A percentile compares a stretch with the other conserved stretches of the same genome.
These are phyloP conservation scores for Siniperca scherzeri DNA, from an alignment of 2,797 vertebrate species.

Conservation along the genomic window DNA sequence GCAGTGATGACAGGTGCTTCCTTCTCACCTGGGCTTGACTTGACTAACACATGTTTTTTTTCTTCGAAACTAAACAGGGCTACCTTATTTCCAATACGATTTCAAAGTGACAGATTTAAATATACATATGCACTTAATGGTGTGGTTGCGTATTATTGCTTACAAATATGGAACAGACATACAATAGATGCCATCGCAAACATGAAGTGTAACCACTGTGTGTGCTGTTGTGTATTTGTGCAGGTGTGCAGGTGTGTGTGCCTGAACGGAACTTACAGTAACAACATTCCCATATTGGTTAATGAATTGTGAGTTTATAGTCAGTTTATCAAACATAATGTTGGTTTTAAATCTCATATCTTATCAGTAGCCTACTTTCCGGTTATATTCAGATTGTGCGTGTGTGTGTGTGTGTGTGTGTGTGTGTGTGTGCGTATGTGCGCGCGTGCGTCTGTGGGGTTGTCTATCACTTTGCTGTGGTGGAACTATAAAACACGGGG, in stretches of 20 bases:
- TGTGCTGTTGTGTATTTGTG: not conserved
- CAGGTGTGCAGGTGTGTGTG: not conserved
- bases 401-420: slow-evolving; percentile 18
- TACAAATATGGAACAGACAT: not conserved
- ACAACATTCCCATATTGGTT: not conserved
- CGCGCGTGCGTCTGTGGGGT: slow-evolving; percentile 12
- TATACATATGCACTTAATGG: no score
- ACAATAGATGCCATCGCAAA: not conserved
- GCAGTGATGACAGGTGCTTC: slow-evolving; percentile 33
- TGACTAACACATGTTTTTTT: not conserved
- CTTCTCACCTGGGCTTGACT: slow-evolving; percentile 27
- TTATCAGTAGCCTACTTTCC: slow-evolving; percentile 9
- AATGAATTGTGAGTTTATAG: not conserved
- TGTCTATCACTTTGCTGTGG: not conserved
- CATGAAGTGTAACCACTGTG: not conserved
- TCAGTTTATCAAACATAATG: slow-evolving; percentile 8
- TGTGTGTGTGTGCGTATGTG: slow-evolving; percentile 27
- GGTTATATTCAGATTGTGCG: not conserved
- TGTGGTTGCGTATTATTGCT: not conserved
- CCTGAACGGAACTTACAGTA: not conserved
- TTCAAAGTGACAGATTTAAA: not conserved
- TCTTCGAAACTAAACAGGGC: not conserved
- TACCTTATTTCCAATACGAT: not conserved
- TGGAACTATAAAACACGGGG: not conserved
- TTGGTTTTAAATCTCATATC: not conserved